These are phyloP conservation scores for Forbesichthys agassizii DNA, from an alignment of 2,113 vertebrate genomes.

Conservation along the genomic window DNA sequence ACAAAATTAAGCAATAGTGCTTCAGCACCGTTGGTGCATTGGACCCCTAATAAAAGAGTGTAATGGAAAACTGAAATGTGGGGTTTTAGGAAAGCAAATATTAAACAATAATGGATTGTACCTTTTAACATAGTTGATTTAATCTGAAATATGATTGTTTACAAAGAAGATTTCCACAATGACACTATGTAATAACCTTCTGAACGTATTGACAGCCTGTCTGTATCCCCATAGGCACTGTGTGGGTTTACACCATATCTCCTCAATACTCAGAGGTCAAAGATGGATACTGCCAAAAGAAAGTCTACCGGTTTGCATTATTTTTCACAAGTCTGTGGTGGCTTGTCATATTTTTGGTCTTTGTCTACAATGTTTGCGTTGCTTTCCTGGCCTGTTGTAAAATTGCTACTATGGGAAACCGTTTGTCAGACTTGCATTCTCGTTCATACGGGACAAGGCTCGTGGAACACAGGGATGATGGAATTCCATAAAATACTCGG, in stretches of 20 bases:
- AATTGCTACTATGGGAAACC: not conserved
- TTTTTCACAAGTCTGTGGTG: conserved; percentile 51
- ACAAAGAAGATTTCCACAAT: too few relatives aligned
- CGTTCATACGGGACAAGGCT: conserved; percentile 39
- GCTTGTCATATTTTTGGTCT: not conserved
- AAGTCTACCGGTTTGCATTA: conserved; percentile 58
- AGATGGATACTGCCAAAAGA: conserved; percentile 42
- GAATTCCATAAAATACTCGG: not conserved
- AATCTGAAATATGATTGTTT: too few relatives aligned
- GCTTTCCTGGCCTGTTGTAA: conserved; percentile 23
- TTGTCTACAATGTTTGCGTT: conserved; percentile 21
- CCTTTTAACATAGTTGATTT: too few relatives aligned
- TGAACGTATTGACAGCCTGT: not conserved
- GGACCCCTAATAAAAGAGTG: too few relatives aligned
- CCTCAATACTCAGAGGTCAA: conserved; percentile 41
- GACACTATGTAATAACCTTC: not conserved
- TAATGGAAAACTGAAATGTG: too few relatives aligned
- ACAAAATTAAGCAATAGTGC: too few relatives aligned
- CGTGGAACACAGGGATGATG: not conserved
- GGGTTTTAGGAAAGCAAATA: too few relatives aligned
- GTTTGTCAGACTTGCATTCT: conserved; percentile 22
- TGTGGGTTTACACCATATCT: conserved; percentile 60
- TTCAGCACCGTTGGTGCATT: too few relatives aligned
- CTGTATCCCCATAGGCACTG: conserved; percentile 31
- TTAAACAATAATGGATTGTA: too few relatives aligned